phyloP scores from a whole-genome alignment of 2,888 invertebrate species.

The Anticlea derivata region DNA sequence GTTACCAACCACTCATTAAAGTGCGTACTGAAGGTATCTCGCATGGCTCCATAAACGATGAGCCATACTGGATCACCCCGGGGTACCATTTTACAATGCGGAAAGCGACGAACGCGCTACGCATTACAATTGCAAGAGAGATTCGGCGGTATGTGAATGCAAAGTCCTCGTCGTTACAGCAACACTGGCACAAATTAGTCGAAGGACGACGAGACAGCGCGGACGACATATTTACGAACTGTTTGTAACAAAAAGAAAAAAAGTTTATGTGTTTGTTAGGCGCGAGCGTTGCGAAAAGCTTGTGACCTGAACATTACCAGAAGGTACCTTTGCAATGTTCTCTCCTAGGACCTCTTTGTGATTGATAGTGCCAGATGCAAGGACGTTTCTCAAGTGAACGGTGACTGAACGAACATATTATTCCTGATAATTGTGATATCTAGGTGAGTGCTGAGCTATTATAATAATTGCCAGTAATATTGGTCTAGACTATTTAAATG shows the following conservation, averaged over 20 bases:
- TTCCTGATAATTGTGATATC: slow-evolving; percentile 49
- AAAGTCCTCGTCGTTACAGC: slow-evolving; percentile 62
- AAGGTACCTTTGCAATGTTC: slow-evolving; percentile 59
- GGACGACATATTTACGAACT: slow-evolving; percentile 42
- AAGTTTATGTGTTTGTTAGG: slow-evolving; percentile 60
- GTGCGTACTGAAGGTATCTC: slow-evolving; percentile 44
- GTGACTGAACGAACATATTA: slow-evolving; percentile 43
- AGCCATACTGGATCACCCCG: slow-evolving; percentile 66
- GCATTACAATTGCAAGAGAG: slow-evolving; percentile 80
- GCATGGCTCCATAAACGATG: slow-evolving; percentile 55
- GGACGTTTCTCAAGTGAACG: slow-evolving; percentile 40
- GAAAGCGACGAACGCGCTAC: slow-evolving; percentile 69
- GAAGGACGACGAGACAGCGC: slow-evolving; percentile 65
- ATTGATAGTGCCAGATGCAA: slow-evolving; percentile 53
- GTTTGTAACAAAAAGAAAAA: slow-evolving; percentile 43
- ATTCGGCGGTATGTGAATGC: slow-evolving; percentile 76
- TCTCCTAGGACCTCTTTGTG: slow-evolving; percentile 61
- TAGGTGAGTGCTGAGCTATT: slow-evolving; percentile 51
- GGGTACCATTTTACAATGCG: slow-evolving; percentile 73
- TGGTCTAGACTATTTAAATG: slow-evolving; percentile 39
- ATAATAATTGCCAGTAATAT: slow-evolving; percentile 25
- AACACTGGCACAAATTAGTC: slow-evolving; percentile 54
- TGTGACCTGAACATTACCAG: slow-evolving; percentile 44
- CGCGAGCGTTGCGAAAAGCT: slow-evolving; percentile 57
- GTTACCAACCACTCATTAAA: slow-evolving; percentile 60